These are phyloP conservation scores for Argyra leucocephala DNA, from an alignment of 2,888 invertebrate genomes.

Conservation along the genomic window DNA sequence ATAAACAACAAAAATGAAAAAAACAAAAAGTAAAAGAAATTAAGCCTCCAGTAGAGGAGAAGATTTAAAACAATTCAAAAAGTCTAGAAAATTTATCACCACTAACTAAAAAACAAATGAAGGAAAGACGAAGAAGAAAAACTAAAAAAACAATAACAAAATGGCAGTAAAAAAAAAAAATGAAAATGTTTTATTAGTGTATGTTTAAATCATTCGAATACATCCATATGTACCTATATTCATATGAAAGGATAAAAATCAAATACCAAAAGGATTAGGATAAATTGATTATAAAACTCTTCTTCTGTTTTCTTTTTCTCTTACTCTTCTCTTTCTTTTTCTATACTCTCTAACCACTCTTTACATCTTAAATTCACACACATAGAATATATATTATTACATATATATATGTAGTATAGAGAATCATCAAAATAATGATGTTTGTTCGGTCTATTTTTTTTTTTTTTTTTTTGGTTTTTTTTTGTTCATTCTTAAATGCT, in stretches of 20 bases:
- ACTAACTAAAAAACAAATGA: not conserved
- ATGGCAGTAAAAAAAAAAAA: not conserved
- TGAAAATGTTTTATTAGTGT: not conserved
- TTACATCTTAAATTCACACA: not conserved
- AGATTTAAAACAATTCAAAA: too few relatives aligned
- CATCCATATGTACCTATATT: not conserved
- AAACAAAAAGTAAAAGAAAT: too few relatives aligned
- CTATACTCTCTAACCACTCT: not conserved
- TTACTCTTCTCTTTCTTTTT: not conserved
- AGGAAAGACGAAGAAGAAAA: not conserved
- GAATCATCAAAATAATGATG: too few relatives aligned
- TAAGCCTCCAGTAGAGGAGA: too few relatives aligned
- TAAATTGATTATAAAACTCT: slow-evolving; percentile 6
- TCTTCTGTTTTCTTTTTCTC: not conserved
- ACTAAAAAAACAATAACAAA: not conserved
- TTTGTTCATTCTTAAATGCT: too few relatives aligned
- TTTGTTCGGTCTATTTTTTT: too few relatives aligned
- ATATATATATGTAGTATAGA: too few relatives aligned
- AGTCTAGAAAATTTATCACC: too few relatives aligned
- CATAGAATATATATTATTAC: not conserved
- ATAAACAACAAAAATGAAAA: too few relatives aligned
- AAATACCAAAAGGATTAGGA: slow-evolving; percentile 1
- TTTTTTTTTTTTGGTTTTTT: too few relatives aligned
- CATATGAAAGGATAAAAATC: not conserved
- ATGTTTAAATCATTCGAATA: not conserved